These are phyloP conservation scores for Hipparchia semele DNA, from an alignment of 2,888 invertebrate species.

Conservation along the genomic window DNA sequence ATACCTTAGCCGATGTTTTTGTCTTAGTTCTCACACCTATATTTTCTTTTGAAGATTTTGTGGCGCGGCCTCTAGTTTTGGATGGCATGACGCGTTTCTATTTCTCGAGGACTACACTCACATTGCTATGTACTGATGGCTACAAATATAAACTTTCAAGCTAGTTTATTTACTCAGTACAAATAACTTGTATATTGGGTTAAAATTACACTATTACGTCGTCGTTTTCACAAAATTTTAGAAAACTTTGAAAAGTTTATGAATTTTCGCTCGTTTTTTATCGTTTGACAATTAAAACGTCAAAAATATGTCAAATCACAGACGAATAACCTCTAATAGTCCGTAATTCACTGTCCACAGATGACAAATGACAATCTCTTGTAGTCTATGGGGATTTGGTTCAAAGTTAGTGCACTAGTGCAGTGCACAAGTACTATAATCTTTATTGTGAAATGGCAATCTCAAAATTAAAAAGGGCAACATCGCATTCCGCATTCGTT, in stretches of 20 bases:
- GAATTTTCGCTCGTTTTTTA: conserved; percentile 42
- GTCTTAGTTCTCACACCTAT: conserved; percentile 45
- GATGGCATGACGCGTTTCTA: conserved; percentile 65
- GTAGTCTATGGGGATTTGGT: too few species aligned
- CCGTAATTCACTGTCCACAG: too few species aligned
- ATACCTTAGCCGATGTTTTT: conserved; percentile 46
- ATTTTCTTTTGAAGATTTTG: conserved; percentile 66
- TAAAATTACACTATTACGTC: neutral
- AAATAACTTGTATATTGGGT: neutral
- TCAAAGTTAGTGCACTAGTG: neutral
- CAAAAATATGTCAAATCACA: neutral
- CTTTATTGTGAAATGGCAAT: neutral
- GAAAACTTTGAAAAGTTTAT: neutral
- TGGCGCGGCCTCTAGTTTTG: conserved; percentile 58
- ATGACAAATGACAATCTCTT: too few species aligned
- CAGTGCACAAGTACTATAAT: neutral
- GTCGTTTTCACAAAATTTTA: neutral
- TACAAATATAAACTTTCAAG: neutral
- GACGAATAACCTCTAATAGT: too few species aligned
- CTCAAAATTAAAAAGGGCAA: neutral
- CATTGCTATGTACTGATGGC: neutral
- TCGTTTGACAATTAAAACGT: conserved; percentile 15
- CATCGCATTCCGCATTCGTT: too few species aligned
- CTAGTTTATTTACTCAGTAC: neutral
- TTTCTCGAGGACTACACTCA: conserved; percentile 8